A percentile compares a stretch with the other conserved stretches of the same genome.
Evolutionary conservation across 1,140 invertebrate species (phyloP).

Genomic region (Muscidifurax raptorellus): DNA sequence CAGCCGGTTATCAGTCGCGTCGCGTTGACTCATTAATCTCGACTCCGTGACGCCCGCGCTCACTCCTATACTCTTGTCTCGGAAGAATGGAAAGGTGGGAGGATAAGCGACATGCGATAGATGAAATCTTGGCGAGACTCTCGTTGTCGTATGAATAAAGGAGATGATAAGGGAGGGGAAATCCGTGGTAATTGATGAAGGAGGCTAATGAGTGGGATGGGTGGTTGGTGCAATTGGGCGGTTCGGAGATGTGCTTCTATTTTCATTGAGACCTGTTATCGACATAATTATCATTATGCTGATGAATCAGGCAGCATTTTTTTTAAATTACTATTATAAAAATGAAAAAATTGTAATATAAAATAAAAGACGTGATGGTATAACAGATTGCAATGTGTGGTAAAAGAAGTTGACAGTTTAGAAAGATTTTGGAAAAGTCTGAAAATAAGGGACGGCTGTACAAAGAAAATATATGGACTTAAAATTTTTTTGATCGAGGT

Average conservation of each 20-base stretch:
- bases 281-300: too few species aligned
- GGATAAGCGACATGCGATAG: neutral
- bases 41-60: neutral
- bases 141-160: neutral
- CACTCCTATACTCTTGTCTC: neutral
- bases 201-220: too few species aligned
- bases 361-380: neutral
- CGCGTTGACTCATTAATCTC: neutral
- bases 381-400: neutral
- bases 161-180: neutral
- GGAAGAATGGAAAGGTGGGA: neutral
- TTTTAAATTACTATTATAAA: too few species aligned
- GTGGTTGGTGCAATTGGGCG: too few species aligned
- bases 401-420: neutral
- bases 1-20: neutral
- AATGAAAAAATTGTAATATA: too few species aligned
- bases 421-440: neutral
- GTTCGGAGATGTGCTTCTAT: too few species aligned
- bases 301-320: too few species aligned
- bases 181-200: neutral
- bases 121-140: neutral
- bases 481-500: neutral
- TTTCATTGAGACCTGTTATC: too few species aligned
- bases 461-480: neutral
- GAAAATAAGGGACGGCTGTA: neutral